Conservation (phyloP, 2,888 invertebrate genomes). For the Pheosia tremula region DNA sequence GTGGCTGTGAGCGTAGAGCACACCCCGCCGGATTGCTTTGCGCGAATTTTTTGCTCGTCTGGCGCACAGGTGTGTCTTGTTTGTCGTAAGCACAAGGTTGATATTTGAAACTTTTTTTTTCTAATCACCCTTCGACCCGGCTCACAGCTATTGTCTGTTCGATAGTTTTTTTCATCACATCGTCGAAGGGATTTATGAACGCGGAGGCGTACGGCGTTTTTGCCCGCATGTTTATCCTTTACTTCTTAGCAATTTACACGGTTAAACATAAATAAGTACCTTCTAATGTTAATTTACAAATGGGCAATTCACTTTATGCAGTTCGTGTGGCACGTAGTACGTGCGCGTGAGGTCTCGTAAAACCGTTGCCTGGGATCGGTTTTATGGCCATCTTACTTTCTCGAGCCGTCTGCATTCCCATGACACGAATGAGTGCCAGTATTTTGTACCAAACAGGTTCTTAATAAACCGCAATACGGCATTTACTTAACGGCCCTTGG, state of each 20-base stretch:
- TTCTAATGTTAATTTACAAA: background rate
- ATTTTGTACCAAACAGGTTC: constrained; percentile 52
- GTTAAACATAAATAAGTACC: background rate
- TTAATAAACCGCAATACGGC: constrained; percentile 44
- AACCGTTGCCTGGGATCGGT: constrained; percentile 26
- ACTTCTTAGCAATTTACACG: constrained; percentile 7
- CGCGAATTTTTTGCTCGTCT: constrained; percentile 73
- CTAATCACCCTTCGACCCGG: constrained; percentile 58
- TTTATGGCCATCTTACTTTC: constrained; percentile 19
- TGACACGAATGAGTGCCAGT: constrained; percentile 49
- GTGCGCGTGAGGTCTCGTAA: constrained; percentile 12
- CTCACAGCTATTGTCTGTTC: constrained; percentile 61
- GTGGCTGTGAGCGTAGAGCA: constrained; percentile 18
- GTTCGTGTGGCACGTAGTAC: constrained; percentile 6
- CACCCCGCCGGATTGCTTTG: constrained; percentile 48
- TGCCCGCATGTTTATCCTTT: background rate
- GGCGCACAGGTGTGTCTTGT: constrained; percentile 66
- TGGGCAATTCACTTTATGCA: constrained; percentile 5
- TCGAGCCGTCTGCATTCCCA: constrained; percentile 28
- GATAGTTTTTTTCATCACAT: constrained; percentile 54
- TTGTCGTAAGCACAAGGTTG: constrained; percentile 50
- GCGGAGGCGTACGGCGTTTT: constrained; percentile 15
- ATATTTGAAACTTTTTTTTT: constrained; percentile 59
- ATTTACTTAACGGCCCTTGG: constrained; percentile 55
- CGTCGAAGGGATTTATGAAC: constrained; percentile 31